Base-by-base conservation (phyloP, 1,140 invertebrate genomes). In the Andrena cerasifolii region DNA sequence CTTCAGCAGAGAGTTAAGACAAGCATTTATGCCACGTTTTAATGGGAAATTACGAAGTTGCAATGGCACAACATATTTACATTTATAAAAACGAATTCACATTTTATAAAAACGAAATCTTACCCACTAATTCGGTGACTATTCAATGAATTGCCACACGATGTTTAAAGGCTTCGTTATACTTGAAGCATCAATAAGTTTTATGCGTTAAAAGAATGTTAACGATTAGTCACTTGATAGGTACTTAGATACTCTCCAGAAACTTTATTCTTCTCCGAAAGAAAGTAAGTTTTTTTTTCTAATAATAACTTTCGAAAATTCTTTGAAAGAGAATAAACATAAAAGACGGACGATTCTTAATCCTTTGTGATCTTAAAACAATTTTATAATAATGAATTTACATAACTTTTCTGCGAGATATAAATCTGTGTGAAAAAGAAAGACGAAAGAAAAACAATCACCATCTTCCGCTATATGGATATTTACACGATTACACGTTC, bases 401-500 rank as follows among this genome's bases (percentile, higher is more conserved):
- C n/a, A n/a, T n/a, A n/a, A n/a, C n/a, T n/a, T 33, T 47, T 66
- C 12, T 66, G 31, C n/a, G 5, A 51, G n/a, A 66, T 21, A 61
- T 16, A n/a, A 40, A 61, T 36, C 6, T 21, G 18, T 51, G 49
- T 5, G 12, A 45, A 36, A 40, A 53, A 43, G 14, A 33, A 16
- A 28, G 0, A 18, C 24, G 28, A 10, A 8, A 2, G 40, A 31
- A 33, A 6, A 63, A 26, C 16, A 18, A 47, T n/a, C 3, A 58
- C 18, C 10, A 31, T 36, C 21, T 75, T 56, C 24, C n/a, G 6
- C 12, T 70, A 61, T 43, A n/a, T 47, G 49, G 33, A 71, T 71
- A 71, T 71, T 59, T 61, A 71, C 67, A 78, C 62, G 40, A 45
- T 53, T 40, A 62, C 53, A 18, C 16, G 24, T 71, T 72, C 56